Evolutionary conservation across 2,113 vertebrate genomes (phyloP).

Genomic region (Noctilio leporinus): DNA sequence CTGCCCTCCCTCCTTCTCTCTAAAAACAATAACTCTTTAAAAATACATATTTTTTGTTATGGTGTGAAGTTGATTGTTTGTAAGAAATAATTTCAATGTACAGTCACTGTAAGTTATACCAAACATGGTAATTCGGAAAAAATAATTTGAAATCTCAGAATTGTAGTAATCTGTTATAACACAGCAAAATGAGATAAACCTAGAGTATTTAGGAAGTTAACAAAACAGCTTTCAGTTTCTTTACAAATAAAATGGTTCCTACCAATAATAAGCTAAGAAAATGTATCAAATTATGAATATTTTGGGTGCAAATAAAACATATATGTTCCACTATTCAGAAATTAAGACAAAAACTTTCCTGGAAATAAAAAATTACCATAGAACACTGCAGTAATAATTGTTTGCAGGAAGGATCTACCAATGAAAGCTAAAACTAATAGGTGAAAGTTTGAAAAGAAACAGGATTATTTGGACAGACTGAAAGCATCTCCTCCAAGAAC

Average conservation of each 20-base stretch:
- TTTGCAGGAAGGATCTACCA: not conserved
- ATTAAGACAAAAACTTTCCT: not conserved
- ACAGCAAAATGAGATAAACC: slow-evolving; percentile 43
- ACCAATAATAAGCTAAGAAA: not conserved
- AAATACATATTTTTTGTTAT: too few species aligned
- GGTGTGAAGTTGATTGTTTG: not conserved
- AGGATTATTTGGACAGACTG: not conserved
- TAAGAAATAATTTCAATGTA: not conserved
- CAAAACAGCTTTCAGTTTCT: slow-evolving; percentile 12
- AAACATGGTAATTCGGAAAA: not conserved
- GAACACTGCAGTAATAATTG: not conserved
- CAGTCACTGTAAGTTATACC: not conserved
- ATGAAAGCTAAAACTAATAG: too few species aligned
- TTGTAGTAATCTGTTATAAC: slow-evolving; percentile 17
- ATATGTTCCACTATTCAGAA: not conserved
- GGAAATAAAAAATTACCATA: not conserved
- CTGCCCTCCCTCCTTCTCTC: too few species aligned
- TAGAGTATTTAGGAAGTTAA: slow-evolving; percentile 40
- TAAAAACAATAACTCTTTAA: too few species aligned
- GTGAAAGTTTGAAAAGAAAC: not conserved
- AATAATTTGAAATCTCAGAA: not conserved
- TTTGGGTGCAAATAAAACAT: not conserved
- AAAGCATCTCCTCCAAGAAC: not conserved
- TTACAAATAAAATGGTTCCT: not conserved
- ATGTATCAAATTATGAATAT: not conserved